A percentile compares a stretch with the other conserved stretches of the same genome.
Evolutionary conservation across 2,888 invertebrate species (phyloP).

Genomic region (Esperia sulphurella): DNA sequence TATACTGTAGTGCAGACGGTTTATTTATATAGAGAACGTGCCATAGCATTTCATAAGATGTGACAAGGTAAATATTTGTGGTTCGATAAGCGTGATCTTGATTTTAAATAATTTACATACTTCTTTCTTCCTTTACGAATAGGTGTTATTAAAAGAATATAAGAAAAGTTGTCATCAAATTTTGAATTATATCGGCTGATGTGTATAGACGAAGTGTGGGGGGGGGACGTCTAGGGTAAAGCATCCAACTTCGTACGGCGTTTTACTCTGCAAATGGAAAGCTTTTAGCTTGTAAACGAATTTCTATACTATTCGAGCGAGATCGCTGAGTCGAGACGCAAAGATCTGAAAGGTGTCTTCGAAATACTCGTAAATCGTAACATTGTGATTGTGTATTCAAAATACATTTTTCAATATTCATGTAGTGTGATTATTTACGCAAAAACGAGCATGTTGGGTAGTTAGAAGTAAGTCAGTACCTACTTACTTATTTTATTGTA

Average conservation of each 20-base stretch:
- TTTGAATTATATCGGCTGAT: slow-evolving; percentile 5
- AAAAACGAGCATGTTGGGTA: too few relatives aligned
- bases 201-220: slow-evolving; percentile 19
- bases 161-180: neutral
- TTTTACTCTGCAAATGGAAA: slow-evolving; percentile 58
- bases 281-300: slow-evolving; percentile 67
- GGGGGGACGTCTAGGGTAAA: slow-evolving; percentile 15
- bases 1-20: too few relatives aligned
- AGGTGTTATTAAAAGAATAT: neutral
- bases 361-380: neutral
- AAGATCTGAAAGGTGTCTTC: slow-evolving; percentile 21
- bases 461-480: too few relatives aligned
- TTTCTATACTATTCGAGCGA: slow-evolving; percentile 42
- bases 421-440: neutral
- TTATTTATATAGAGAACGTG: too few relatives aligned
- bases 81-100: too few relatives aligned
- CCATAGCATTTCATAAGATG: too few relatives aligned
- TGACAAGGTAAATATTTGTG: too few relatives aligned
- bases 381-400: neutral
- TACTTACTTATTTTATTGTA: too few relatives aligned
- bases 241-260: slow-evolving; percentile 27
- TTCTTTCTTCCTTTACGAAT: neutral
- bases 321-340: slow-evolving; percentile 21
- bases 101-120: too few relatives aligned
- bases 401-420: neutral